phyloP scores from a whole-genome alignment of 2,113 vertebrate genomes.

The Cardinalis cardinalis region DNA sequence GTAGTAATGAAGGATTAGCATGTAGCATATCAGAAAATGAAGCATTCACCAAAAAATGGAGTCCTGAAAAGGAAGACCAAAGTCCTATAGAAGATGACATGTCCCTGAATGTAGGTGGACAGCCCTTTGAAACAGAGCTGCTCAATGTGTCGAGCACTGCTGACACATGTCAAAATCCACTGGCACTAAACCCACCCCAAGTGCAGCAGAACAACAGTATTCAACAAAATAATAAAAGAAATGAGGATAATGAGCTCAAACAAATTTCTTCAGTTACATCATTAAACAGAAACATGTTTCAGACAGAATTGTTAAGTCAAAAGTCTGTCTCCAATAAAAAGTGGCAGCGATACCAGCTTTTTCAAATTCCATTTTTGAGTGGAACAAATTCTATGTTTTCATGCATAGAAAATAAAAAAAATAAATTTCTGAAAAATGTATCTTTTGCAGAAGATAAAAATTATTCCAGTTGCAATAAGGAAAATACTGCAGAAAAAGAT shows the following conservation, averaged over 20 bases:
- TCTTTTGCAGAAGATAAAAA: not conserved
- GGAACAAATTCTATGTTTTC: not conserved
- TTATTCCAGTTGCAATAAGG: not conserved
- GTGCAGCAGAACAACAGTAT: not conserved
- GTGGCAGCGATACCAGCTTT: conserved; percentile 1
- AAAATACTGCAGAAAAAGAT: not conserved
- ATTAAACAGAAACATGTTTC: not conserved
- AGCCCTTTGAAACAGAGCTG: not conserved
- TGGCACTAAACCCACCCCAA: not conserved
- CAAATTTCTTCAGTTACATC: not conserved
- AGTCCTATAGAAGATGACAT: not conserved
- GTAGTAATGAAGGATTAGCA: not conserved
- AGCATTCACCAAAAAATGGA: not conserved
- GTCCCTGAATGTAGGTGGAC: not conserved
- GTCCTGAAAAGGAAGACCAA: not conserved
- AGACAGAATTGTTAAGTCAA: not conserved
- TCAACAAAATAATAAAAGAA: not conserved
- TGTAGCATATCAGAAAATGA: not conserved
- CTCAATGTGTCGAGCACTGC: not conserved
- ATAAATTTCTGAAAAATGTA: not conserved
- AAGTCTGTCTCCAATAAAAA: not conserved
- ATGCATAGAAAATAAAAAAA: not conserved
- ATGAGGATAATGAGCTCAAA: not conserved
- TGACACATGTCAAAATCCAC: not conserved
- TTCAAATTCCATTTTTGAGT: conserved; percentile 5